phyloP scores from a whole-genome alignment of 2,797 vertebrate species.

The Rousettus madagascariensis region DNA sequence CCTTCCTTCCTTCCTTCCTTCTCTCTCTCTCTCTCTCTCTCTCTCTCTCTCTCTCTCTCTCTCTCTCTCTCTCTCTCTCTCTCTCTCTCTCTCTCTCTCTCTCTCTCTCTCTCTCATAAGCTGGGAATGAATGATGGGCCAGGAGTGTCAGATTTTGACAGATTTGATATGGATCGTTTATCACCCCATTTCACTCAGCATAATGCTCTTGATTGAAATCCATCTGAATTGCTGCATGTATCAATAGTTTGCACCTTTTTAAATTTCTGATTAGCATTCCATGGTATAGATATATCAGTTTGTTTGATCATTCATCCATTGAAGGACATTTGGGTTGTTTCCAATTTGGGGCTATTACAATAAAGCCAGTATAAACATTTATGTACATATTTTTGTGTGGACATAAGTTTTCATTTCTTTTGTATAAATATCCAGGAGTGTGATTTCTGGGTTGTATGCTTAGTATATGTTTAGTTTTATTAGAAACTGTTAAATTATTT shows the following conservation, averaged over 20 bases:
- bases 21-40: too few relatives aligned
- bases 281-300: background rate
- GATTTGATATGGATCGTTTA: background rate
- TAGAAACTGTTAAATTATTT: background rate
- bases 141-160: background rate
- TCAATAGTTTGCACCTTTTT: background rate
- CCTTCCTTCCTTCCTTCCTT: too few relatives aligned
- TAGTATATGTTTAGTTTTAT: background rate
- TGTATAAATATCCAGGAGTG: background rate
- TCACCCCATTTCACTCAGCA: background rate
- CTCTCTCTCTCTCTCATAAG: too few relatives aligned
- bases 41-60: too few relatives aligned
- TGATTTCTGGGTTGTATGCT: background rate
- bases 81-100: too few relatives aligned
- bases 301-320: background rate
- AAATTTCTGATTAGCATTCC: background rate
- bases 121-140: background rate
- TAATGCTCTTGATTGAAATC: background rate
- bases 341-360: background rate
- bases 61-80: too few relatives aligned
- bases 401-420: background rate
- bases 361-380: background rate
- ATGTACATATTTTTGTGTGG: background rate
- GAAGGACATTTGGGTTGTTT: background rate
- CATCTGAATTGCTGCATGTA: background rate